phyloP scores from a whole-genome alignment of 2,888 invertebrate species.

The Gortyna flavago region DNA sequence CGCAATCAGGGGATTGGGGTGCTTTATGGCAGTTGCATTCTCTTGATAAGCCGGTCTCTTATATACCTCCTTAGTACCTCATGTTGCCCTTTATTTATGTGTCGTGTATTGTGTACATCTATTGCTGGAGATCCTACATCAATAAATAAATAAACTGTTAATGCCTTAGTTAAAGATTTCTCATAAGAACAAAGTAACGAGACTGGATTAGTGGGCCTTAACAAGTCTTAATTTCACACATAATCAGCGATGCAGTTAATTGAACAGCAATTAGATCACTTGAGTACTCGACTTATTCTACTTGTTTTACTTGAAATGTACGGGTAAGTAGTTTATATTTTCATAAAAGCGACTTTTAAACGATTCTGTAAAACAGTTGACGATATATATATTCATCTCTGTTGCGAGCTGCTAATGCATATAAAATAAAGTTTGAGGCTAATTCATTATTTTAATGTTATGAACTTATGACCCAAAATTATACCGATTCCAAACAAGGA shows the following conservation, averaged over 20 bases:
- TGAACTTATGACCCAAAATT: not conserved
- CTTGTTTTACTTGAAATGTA: not conserved
- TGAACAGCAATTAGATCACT: not conserved
- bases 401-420: not conserved
- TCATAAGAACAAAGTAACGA: slow-evolving; percentile 1
- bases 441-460: not conserved
- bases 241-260: slow-evolving; percentile 21
- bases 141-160: not conserved
- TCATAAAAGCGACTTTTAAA: not conserved
- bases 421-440: not conserved
- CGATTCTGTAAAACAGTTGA: not conserved
- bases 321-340: not conserved
- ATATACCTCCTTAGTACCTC: not conserved
- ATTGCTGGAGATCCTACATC: not conserved
- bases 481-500: not conserved
- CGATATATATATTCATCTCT: not conserved
- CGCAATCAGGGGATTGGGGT: too few relatives aligned
- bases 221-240: slow-evolving; percentile 49
- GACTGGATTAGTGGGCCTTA: slow-evolving; percentile 19
- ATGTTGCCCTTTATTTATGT: not conserved
- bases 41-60: not conserved
- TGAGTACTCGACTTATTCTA: not conserved
- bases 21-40: too few relatives aligned
- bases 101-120: not conserved
- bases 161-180: slow-evolving; percentile 9